phyloP scores from a whole-genome alignment of 2,888 invertebrate genomes.

The Eupithecia pulchellata region DNA sequence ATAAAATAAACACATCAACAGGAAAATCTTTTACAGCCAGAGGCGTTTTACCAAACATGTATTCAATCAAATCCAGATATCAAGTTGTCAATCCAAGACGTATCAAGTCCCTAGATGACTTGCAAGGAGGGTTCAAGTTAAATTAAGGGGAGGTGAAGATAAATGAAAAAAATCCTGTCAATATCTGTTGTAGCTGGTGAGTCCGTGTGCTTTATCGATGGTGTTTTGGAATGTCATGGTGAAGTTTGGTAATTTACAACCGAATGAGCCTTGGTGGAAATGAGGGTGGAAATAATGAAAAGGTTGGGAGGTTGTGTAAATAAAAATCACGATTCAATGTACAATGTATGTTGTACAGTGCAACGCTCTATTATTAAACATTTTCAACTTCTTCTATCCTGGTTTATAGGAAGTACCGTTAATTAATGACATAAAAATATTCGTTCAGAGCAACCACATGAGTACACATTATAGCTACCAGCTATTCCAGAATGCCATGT shows the following conservation, averaged over 20 bases:
- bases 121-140: conserved; percentile 67
- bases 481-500: neutral
- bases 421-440: neutral
- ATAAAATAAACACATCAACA: neutral
- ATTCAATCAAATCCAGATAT: conserved; percentile 50
- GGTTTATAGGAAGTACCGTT: neutral
- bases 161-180: conserved; percentile 73
- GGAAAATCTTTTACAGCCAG: conserved; percentile 1
- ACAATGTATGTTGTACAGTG: neutral
- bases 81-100: conserved; percentile 72
- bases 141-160: conserved; percentile 74
- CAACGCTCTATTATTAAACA: neutral
- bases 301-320: conserved; percentile 2
- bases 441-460: neutral
- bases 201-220: conserved; percentile 65
- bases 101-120: conserved; percentile 66
- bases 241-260: conserved; percentile 32
- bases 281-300: conserved; percentile 6
- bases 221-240: conserved; percentile 57
- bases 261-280: neutral
- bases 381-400: neutral
- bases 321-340: conserved; percentile 10
- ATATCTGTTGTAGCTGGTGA: conserved; percentile 71
- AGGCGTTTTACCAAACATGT: conserved; percentile 6
- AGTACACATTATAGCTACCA: neutral